A percentile compares a stretch with the other conserved stretches of the same genome.
phyloP scores from a whole-genome alignment of 2,797 vertebrate species.

The Rhabdophis nuchalis region DNA sequence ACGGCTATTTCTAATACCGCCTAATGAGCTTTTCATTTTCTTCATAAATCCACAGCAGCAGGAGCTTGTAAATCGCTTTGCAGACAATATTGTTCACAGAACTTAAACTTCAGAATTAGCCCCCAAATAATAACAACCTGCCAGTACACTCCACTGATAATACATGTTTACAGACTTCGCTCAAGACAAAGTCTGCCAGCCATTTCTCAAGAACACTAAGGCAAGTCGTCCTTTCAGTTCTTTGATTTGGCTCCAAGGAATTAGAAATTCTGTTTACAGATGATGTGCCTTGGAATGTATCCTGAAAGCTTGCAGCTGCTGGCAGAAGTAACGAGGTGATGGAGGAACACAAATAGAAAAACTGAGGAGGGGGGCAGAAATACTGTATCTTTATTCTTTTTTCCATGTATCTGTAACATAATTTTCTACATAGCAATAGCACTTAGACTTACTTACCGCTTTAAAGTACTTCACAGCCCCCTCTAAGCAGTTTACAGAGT shows the following conservation, averaged over 20 bases:
- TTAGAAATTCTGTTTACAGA: not conserved
- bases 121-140: conserved; percentile 1
- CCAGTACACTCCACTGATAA: not conserved
- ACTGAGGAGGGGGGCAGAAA: not conserved
- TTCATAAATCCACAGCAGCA: conserved; percentile 20
- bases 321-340: not conserved
- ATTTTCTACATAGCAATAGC: not conserved
- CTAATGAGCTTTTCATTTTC: conserved; percentile 41
- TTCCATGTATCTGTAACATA: not conserved
- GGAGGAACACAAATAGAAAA: not conserved
- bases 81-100: conserved; percentile 1
- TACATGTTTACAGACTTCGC: not conserved
- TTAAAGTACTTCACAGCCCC: not conserved
- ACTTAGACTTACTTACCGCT: not conserved
- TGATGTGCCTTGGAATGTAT: not conserved
- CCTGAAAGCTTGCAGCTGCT: not conserved
- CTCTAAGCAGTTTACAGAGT: not conserved
- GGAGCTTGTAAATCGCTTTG: conserved; percentile 17
- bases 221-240: not conserved
- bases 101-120: conserved; percentile 28
- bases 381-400: not conserved
- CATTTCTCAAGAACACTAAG: not conserved
- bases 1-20: conserved; percentile 22
- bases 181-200: not conserved
- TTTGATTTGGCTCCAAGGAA: not conserved